Conservation (phyloP, 2,888 invertebrate genomes). For the Hipparchia sbordonii region DNA sequence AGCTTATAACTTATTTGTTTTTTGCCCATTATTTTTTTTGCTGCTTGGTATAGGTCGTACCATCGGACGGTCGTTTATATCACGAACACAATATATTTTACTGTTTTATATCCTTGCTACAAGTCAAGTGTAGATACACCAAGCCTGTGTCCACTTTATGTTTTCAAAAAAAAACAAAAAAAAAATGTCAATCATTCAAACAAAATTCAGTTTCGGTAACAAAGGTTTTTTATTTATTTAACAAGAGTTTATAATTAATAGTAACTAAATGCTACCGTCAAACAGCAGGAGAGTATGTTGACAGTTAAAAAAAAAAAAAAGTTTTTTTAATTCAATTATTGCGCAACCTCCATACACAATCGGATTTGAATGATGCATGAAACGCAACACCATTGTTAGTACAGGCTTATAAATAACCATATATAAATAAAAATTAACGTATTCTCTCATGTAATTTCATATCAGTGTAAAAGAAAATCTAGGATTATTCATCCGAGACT, state of each 20-base stretch:
- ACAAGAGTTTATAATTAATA: too few relatives aligned
- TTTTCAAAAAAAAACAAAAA: background rate
- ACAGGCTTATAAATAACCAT: conserved; percentile 2
- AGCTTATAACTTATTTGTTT: background rate
- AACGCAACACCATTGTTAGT: conserved; percentile 14
- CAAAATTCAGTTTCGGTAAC: background rate
- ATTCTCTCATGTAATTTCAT: background rate
- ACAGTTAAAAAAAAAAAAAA: too few relatives aligned
- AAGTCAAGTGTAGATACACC: background rate
- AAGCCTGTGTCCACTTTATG: background rate
- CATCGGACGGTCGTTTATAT: too few relatives aligned
- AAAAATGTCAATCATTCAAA: conserved; percentile 1
- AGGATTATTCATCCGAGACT: background rate
- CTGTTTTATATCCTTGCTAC: too few relatives aligned
- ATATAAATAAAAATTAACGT: background rate
- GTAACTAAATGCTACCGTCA: too few relatives aligned
- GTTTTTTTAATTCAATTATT: background rate
- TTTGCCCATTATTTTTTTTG: background rate
- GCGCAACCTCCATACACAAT: conserved; percentile 26
- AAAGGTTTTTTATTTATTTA: too few relatives aligned
- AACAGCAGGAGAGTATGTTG: too few relatives aligned
- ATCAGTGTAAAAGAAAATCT: background rate
- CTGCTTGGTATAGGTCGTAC: too few relatives aligned
- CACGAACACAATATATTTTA: too few relatives aligned
- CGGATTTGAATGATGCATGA: conserved; percentile 11